Percentiles rank a stretch among this genome's conserved stretches.
These are phyloP conservation scores for Platysternon megacephalum DNA, from an alignment of 2,113 vertebrate species.

Conservation along the genomic window DNA sequence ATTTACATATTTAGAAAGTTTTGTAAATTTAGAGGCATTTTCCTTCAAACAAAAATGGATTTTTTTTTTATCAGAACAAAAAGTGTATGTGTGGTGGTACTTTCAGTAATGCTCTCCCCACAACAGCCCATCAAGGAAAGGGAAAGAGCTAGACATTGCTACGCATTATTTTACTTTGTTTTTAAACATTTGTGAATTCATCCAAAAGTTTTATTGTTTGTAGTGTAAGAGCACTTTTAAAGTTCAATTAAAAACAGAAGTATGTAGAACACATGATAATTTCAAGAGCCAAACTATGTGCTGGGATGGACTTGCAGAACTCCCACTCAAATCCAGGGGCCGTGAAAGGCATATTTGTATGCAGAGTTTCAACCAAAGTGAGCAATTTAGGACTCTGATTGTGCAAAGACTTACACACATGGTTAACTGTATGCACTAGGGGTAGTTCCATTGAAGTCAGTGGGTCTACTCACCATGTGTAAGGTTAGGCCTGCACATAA, in stretches of 20 bases:
- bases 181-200: not conserved
- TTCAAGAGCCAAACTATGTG: not conserved
- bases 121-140: not conserved
- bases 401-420: not conserved
- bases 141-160: not conserved
- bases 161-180: not conserved
- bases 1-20: not conserved
- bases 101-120: not conserved
- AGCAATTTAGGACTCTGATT: not conserved
- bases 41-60: not conserved
- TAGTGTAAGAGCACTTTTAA: not conserved
- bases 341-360: not conserved
- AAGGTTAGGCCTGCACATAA: not conserved
- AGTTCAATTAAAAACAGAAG: not conserved
- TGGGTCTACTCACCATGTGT: constrained; percentile 3
- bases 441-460: not conserved
- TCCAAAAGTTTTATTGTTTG: not conserved
- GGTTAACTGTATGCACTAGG: not conserved
- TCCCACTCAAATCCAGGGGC: not conserved
- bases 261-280: not conserved
- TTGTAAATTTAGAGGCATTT: not conserved
- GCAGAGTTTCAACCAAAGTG: not conserved
- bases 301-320: not conserved
- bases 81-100: not conserved
- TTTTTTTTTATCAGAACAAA: not conserved